Percentiles rank a stretch among this genome's conserved stretches.
These are phyloP conservation scores for Nomada flava DNA, from an alignment of 2,888 invertebrate genomes.

Conservation along the genomic window DNA sequence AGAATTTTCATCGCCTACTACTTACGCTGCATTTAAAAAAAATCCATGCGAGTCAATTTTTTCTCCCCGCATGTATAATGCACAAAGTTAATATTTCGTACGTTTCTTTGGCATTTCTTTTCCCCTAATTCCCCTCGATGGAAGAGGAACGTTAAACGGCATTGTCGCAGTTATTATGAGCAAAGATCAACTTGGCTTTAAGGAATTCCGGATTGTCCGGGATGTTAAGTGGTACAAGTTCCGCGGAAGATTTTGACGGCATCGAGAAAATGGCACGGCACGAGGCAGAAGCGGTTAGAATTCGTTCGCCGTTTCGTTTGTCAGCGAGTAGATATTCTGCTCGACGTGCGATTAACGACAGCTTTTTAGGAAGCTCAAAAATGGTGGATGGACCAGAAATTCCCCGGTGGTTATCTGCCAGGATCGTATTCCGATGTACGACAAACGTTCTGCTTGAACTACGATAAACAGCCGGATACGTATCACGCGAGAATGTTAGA, in stretches of 20 bases:
- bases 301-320: background rate
- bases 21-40: background rate
- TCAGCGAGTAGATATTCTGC: background rate
- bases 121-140: slow-evolving; percentile 10
- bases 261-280: slow-evolving; percentile 7
- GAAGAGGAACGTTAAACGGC: background rate
- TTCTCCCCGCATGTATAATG: background rate
- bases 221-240: slow-evolving; percentile 9
- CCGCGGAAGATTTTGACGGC: slow-evolving; percentile 17
- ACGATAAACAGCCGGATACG: slow-evolving; percentile 34
- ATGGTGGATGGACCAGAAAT: background rate
- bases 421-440: slow-evolving; percentile 12
- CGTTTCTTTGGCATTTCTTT: background rate
- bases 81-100: background rate
- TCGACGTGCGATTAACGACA: background rate
- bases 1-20: slow-evolving; percentile 30
- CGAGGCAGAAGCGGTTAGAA: slow-evolving; percentile 45
- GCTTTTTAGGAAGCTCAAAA: slow-evolving; percentile 19
- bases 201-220: slow-evolving; percentile 32
- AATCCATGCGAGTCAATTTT: slow-evolving; percentile 18
- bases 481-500: background rate
- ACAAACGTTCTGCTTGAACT: slow-evolving; percentile 35
- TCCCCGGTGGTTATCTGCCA: background rate
- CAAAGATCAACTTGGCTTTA: slow-evolving; percentile 10
- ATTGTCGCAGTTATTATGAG: slow-evolving; percentile 42